phyloP scores from a whole-genome alignment of 2,888 invertebrate genomes.

The Meghimatium bilineatum region DNA sequence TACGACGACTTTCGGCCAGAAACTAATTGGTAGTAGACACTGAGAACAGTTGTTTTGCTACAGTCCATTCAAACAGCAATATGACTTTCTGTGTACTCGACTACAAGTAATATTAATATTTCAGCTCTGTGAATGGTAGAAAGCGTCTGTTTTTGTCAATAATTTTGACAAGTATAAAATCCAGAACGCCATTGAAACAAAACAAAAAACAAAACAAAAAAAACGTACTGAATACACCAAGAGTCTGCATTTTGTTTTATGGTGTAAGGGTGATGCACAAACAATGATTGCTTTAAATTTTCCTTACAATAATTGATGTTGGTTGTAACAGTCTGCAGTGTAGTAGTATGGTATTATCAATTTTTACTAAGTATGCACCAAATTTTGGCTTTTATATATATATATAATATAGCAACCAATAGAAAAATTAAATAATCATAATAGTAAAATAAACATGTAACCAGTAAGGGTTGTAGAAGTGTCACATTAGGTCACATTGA shows the following conservation, averaged over 20 bases:
- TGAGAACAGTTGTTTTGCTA: not conserved
- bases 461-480: no score
- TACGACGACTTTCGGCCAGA: not conserved
- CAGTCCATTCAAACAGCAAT: not conserved
- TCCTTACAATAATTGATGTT: not conserved
- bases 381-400: no score
- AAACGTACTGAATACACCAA: not conserved
- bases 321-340: not conserved
- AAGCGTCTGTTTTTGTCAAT: not conserved
- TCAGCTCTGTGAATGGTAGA: no score
- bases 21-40: not conserved
- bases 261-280: no score
- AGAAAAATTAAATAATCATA: no score
- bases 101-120: not conserved
- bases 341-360: not conserved
- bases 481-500: no score
- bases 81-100: not conserved
- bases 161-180: not conserved
- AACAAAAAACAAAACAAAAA: no score
- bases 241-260: not conserved
- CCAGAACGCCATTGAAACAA: not conserved
- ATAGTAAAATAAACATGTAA: no score
- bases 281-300: no score
- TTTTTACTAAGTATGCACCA: not conserved
- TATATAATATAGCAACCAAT: no score